Conservation (phyloP, 2,113 vertebrate species). For the Geococcyx californianus region DNA sequence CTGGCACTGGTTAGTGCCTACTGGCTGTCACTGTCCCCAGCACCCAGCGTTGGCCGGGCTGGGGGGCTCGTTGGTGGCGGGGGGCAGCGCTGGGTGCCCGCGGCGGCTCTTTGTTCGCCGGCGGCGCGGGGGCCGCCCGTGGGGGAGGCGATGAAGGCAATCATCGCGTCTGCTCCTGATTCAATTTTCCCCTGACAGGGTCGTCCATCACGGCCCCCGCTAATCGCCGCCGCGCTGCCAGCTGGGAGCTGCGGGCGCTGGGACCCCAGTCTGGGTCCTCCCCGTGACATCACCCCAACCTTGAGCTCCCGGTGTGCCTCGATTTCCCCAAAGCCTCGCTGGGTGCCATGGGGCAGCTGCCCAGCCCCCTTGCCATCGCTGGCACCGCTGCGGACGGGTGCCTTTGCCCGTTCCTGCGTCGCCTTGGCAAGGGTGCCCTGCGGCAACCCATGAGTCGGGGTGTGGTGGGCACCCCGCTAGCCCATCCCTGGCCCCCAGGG, state of each 20-base stretch:
- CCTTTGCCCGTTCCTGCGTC: background rate
- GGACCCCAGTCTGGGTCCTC: background rate
- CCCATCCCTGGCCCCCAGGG: conserved; percentile 21
- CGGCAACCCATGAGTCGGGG: background rate
- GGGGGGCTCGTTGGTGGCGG: background rate
- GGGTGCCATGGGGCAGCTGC: background rate
- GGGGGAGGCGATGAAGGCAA: conserved; percentile 49
- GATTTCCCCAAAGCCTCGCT: background rate
- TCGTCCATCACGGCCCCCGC: conserved; percentile 57
- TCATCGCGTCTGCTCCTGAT: conserved; percentile 47
- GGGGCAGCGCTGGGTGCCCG: background rate
- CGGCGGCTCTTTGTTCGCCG: background rate
- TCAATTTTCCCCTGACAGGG: conserved; percentile 58
- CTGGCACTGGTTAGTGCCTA: background rate
- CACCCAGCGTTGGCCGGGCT: background rate
- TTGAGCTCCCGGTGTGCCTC: background rate
- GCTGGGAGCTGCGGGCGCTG: background rate
- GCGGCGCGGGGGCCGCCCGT: background rate
- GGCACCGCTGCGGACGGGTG: background rate
- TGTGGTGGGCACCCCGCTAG: background rate
- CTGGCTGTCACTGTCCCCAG: background rate
- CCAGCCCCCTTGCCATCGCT: background rate
- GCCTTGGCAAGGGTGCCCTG: background rate
- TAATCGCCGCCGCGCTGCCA: conserved; percentile 23
- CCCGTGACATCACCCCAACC: background rate